These are phyloP conservation scores for Triops longicaudatus DNA, from an alignment of 1,140 invertebrate genomes.

Conservation along the genomic window DNA sequence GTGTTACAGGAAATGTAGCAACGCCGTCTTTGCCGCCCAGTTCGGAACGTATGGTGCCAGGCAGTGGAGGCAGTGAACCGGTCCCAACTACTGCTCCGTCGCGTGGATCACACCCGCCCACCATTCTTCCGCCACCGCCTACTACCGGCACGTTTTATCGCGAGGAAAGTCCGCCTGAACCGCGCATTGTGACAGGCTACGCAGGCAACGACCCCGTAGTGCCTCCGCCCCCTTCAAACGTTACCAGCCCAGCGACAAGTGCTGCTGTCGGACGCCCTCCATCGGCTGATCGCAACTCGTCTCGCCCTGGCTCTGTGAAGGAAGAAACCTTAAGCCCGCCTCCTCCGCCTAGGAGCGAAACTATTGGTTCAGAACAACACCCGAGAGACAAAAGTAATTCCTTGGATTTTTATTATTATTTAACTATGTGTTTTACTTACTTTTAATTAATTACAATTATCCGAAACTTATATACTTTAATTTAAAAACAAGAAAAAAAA, in stretches of 20 bases:
- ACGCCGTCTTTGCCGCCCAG: constrained; percentile 22
- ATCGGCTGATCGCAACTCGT: constrained; percentile 11
- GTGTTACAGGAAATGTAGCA: neutral
- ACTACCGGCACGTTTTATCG: neutral
- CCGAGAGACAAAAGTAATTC: neutral
- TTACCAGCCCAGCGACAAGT: neutral
- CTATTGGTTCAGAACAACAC: constrained; percentile 34
- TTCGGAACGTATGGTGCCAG: constrained; percentile 25
- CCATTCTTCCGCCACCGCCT: neutral
- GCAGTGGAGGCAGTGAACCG: constrained; percentile 5
- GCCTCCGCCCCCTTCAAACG: neutral
- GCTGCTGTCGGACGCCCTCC: constrained; percentile 17
- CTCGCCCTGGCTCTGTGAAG: constrained; percentile 8
- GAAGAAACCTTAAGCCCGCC: constrained; percentile 33
- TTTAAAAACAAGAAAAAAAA: too few relatives aligned
- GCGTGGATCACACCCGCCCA: neutral
- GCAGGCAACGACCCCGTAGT: constrained; percentile 30
- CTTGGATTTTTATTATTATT: too few relatives aligned
- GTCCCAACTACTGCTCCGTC: neutral
- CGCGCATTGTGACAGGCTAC: constrained; percentile 36
- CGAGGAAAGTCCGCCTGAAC: constrained; percentile 31
- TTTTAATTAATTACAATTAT: too few relatives aligned
- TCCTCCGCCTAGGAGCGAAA: constrained; percentile 36
- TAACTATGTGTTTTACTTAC: too few relatives aligned
- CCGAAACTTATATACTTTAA: too few relatives aligned